phyloP scores from a whole-genome alignment of 2,113 vertebrate species.

The Neoarius graeffei region DNA sequence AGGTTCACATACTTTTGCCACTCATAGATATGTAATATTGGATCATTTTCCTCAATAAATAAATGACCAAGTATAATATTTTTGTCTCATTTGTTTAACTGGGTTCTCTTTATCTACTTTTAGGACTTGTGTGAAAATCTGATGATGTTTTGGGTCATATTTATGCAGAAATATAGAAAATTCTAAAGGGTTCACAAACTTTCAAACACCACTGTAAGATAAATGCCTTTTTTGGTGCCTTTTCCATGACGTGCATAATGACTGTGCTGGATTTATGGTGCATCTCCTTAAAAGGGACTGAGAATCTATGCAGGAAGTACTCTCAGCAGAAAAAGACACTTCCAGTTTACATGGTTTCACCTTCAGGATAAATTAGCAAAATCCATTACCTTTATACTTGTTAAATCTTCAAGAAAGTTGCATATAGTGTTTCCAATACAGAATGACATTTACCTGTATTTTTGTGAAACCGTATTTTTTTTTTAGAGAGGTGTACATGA shows the following conservation, averaged over 20 bases:
- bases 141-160: no score
- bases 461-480: slow-evolving; percentile 6
- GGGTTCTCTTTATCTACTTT: no score
- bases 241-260: not conserved
- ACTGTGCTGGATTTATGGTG: not conserved
- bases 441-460: not conserved
- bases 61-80: no score
- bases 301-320: not conserved
- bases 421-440: not conserved
- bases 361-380: not conserved
- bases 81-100: no score
- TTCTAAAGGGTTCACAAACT: no score
- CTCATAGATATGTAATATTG: no score
- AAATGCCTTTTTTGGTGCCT: not conserved
- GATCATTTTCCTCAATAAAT: no score
- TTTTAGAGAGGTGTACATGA: not conserved
- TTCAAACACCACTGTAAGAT: no score
- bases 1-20: no score
- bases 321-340: not conserved
- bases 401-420: not conserved
- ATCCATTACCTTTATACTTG: not conserved
- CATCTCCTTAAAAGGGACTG: not conserved
- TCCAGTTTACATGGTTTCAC: not conserved
- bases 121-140: no score
- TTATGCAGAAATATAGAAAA: no score